A percentile compares a stretch with the other conserved stretches of the same genome.
Evolutionary conservation across 2,888 invertebrate genomes (phyloP).

Genomic region (Zootermopsis nevadensis): DNA sequence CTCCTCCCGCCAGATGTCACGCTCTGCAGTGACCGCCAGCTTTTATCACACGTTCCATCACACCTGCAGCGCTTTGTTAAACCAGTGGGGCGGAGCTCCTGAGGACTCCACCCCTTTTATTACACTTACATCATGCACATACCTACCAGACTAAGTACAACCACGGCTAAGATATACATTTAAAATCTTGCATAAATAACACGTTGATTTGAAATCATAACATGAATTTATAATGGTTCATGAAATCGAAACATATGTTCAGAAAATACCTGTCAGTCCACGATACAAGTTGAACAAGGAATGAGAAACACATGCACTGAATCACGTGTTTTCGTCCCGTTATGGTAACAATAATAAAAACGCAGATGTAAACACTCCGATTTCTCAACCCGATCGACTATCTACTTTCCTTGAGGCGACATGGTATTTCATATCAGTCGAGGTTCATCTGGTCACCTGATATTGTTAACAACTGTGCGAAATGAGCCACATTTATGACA

Average conservation of each 20-base stretch:
- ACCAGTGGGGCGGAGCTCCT: slow-evolving; percentile 42
- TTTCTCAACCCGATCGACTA: not conserved
- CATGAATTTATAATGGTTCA: not conserved
- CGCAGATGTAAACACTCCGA: not conserved
- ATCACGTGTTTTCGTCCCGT: not conserved
- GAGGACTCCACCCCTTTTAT: slow-evolving; percentile 41
- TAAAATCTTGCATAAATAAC: not conserved
- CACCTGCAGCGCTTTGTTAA: slow-evolving; percentile 49
- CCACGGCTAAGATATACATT: not conserved
- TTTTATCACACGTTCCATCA: slow-evolving; percentile 51
- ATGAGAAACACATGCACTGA: not conserved
- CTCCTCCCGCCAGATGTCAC: slow-evolving; percentile 50
- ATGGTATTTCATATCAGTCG: not conserved
- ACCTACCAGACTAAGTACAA: slow-evolving; percentile 18
- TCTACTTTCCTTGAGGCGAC: not conserved
- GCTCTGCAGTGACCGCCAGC: slow-evolving; percentile 42
- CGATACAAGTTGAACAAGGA: not conserved
- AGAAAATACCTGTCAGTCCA: not conserved
- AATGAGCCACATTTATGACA: too few species aligned
- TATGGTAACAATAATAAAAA: not conserved
- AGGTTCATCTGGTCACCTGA: not conserved
- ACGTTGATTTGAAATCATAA: slow-evolving; percentile 9
- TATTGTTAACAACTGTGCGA: not conserved
- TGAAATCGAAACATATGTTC: not conserved
- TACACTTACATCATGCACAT: slow-evolving; percentile 21